phyloP scores from a whole-genome alignment of 2,888 invertebrate genomes.

The Aspidiotus destructor region DNA sequence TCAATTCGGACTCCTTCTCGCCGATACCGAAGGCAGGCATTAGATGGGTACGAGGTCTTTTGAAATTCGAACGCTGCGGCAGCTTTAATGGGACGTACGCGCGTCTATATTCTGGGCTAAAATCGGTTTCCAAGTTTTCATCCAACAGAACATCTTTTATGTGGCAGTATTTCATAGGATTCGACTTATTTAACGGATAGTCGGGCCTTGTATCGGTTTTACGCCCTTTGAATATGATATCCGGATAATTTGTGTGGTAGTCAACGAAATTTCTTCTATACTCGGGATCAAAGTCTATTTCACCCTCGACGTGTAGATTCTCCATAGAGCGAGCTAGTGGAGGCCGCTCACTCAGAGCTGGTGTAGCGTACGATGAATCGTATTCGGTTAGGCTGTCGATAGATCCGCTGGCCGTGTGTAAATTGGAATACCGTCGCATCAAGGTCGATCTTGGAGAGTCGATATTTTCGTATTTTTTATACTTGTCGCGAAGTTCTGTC shows the following conservation, averaged over 20 bases:
- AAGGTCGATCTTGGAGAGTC: conserved; percentile 3
- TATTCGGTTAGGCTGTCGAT: conserved; percentile 15
- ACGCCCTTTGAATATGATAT: conserved; percentile 9
- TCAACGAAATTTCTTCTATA: conserved; percentile 12
- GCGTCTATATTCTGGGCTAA: conserved; percentile 19
- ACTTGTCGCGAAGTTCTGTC: conserved; percentile 14
- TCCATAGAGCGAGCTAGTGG: conserved; percentile 21
- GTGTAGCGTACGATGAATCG: conserved; percentile 3
- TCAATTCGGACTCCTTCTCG: conserved; percentile 23
- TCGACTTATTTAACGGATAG: background rate
- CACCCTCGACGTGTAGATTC: conserved; percentile 20
- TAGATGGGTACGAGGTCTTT: conserved; percentile 16
- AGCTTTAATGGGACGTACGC: conserved; percentile 11
- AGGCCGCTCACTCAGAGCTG: conserved; percentile 9
- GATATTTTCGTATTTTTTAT: conserved; percentile 8
- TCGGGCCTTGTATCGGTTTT: background rate
- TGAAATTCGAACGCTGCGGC: conserved; percentile 12
- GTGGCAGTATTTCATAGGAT: background rate
- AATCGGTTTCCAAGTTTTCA: background rate
- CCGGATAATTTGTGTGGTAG: conserved; percentile 1
- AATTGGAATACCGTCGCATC: conserved; percentile 13
- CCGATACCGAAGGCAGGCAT: conserved; percentile 8
- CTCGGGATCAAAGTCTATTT: conserved; percentile 22
- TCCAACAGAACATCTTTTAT: background rate
- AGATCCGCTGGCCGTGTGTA: conserved; percentile 11